Evolutionary conservation across 2,113 vertebrate genomes (phyloP).

Genomic region (Oreochromis spilurus): DNA sequence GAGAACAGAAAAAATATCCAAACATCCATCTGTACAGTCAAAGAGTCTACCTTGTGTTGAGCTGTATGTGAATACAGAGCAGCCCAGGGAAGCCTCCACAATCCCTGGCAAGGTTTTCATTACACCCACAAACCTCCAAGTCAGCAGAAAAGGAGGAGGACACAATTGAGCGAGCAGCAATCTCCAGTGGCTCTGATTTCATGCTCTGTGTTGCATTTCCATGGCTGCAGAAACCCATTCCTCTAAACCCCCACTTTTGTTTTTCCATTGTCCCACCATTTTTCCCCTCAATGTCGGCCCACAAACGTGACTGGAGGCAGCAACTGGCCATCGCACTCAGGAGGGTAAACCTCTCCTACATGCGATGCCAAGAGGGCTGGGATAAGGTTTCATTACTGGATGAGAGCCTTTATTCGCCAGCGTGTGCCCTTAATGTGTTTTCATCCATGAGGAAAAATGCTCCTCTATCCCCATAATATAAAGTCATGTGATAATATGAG

Average conservation of each 20-base stretch:
- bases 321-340: background rate
- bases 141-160: constrained; percentile 54
- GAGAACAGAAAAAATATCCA: background rate
- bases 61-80: constrained; percentile 41
- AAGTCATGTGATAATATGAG: constrained; percentile 5
- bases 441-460: constrained; percentile 19
- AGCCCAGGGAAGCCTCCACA: constrained; percentile 24
- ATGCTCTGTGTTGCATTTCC: constrained; percentile 36
- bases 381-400: constrained; percentile 13
- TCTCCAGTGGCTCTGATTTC: constrained; percentile 47
- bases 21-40: constrained; percentile 7
- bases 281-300: background rate
- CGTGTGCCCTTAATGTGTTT: constrained; percentile 13
- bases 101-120: constrained; percentile 47
- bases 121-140: constrained; percentile 46
- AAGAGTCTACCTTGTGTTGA: constrained; percentile 12
- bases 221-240: background rate
- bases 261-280: constrained; percentile 38
- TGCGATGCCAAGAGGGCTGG: background rate
- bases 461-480: background rate
- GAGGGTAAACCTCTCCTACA: background rate
- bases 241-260: constrained; percentile 19
- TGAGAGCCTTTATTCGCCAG: background rate
- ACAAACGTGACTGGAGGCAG: constrained; percentile 21
- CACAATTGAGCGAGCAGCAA: constrained; percentile 18